Base-by-base conservation (phyloP, 1,140 invertebrate species). In the Adoxophyes honmai region DNA sequence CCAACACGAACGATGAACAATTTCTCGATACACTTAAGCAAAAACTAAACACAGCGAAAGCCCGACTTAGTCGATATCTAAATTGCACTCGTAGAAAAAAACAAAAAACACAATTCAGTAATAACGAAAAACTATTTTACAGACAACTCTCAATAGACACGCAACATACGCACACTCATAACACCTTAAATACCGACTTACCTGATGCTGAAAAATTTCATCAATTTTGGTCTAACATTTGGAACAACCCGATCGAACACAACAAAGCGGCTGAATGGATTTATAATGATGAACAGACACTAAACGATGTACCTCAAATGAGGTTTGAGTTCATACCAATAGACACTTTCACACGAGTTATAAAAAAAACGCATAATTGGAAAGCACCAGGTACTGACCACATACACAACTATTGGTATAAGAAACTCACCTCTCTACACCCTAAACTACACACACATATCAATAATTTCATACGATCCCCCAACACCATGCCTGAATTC, bases 101-200 rank as follows among this genome's bases (percentile, higher is more conserved):
- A 13, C 59, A 60, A 52, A 60, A 60, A 10, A n/a, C n/a, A n/a
- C n/a, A n/a, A n/a, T n/a, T n/a, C n/a, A n/a, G n/a, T n/a, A n/a
- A n/a, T n/a, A n/a, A 28, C 15, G 59, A 60, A 39, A 60, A 60
- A 35, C 1, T 13, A n/a, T 60, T 60, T 51, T 60, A 60, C 28
- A 51, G 59, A n/a, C 55, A 55, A 7, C 16, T 54, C n/a, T n/a
- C n/a, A 13, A 0, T 7, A 18, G 2, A 34, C 1, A n/a, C 7
- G 15, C 21, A 21, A 5, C 9, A 35, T n/a, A 1, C 9, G 5
- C 11, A 13, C n/a, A 34, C 15, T 10, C 16, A 38, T 6, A 5
- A 15, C 18, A 37, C 5, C 2, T 1, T 0, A 5, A 9, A 10
- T n/a, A 4, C 15, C n/a, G 3, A 16, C 1, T 10, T 11, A 18